Conservation (phyloP, 2,888 invertebrate genomes). For the Choristoneura rosaceana region DNA sequence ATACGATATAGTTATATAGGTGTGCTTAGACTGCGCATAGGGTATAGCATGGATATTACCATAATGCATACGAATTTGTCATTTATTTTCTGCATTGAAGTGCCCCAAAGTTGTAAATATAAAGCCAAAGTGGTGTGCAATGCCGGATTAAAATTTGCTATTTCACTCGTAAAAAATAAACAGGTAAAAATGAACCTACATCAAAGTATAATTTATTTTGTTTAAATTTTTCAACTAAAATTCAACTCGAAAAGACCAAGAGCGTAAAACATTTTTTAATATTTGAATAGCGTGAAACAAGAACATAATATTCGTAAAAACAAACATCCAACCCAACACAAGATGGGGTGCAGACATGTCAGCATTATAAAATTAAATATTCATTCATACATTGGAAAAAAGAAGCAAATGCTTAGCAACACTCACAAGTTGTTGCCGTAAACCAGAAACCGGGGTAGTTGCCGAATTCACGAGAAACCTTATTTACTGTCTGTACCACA, state of each 20-base stretch:
- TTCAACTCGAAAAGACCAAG: not conserved
- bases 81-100: not conserved
- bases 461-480: constrained; percentile 7
- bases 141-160: not conserved
- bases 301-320: constrained; percentile 4
- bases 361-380: constrained; percentile 14
- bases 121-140: not conserved
- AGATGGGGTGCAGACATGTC: constrained; percentile 13
- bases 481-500: constrained; percentile 12
- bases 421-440: not conserved
- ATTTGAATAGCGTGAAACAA: not conserved
- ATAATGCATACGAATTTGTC: not conserved
- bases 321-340: not conserved
- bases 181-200: no score
- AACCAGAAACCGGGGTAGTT: not conserved
- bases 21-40: not conserved
- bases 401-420: not conserved
- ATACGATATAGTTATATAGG: not conserved
- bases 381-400: not conserved
- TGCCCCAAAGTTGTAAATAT: not conserved
- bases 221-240: not conserved
- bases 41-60: constrained; percentile 3
- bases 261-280: not conserved
- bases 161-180: no score
- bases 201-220: not conserved